Conservation (phyloP, 2,888 invertebrate genomes). For the Eupsilia transversa region DNA sequence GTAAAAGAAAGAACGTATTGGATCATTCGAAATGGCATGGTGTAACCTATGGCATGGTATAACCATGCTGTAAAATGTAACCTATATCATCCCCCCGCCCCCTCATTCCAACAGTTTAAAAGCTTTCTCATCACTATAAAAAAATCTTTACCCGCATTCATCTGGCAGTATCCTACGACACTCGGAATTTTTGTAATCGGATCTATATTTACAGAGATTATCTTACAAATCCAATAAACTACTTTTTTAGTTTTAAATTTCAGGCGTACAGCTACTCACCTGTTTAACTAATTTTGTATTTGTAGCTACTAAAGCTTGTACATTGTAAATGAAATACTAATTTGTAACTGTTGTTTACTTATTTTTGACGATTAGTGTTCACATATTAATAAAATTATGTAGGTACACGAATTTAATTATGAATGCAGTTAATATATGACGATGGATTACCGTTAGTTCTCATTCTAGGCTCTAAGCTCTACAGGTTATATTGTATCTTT, state of each 20-base stretch:
- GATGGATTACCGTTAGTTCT: constrained; percentile 11
- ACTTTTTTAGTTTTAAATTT: not conserved
- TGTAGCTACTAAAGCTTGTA: constrained; percentile 8
- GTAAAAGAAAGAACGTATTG: not conserved
- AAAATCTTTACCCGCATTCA: no score
- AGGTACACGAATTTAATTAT: constrained; percentile 40
- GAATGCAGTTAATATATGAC: constrained; percentile 2
- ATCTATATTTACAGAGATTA: no score
- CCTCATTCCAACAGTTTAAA: not conserved
- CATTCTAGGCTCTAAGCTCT: constrained; percentile 5
- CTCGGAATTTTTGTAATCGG: no score
- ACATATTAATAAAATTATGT: constrained; percentile 20
- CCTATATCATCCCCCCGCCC: not conserved
- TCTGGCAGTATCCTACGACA: no score
- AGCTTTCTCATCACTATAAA: not conserved
- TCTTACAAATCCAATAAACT: not conserved
- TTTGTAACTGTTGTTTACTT: constrained; percentile 34
- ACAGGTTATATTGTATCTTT: not conserved
- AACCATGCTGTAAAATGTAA: no score
- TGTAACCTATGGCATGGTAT: no score
- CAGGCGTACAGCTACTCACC: not conserved
- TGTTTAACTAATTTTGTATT: constrained; percentile 13
- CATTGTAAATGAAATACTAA: constrained; percentile 28
- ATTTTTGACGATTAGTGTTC: constrained; percentile 25
- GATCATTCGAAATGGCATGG: not conserved